Evolutionary conservation across 2,797 vertebrate species (phyloP).

Genomic region (Hapalemur alaotrensis): DNA sequence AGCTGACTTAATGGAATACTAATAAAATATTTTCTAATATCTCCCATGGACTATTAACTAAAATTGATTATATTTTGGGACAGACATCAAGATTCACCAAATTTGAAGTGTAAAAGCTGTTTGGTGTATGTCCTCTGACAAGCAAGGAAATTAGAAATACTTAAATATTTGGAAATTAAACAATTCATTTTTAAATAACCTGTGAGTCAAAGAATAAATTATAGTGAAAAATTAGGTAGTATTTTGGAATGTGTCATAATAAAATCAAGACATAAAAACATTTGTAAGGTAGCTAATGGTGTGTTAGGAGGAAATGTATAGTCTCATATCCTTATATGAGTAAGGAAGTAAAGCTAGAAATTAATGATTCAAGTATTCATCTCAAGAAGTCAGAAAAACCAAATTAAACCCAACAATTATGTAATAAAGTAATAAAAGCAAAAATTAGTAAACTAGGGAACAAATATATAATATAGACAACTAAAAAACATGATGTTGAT

Average conservation of each 20-base stretch:
- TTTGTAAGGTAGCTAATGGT: not conserved
- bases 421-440: not conserved
- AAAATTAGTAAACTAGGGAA: not conserved
- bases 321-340: not conserved
- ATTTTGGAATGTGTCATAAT: not conserved
- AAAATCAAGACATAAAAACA: not conserved
- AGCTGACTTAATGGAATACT: slow-evolving; percentile 23
- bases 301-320: not conserved
- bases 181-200: slow-evolving; percentile 11
- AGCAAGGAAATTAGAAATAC: not conserved
- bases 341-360: not conserved
- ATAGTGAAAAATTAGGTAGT: not conserved
- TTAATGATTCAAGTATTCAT: not conserved
- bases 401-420: not conserved
- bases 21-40: slow-evolving; percentile 40
- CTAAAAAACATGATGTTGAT: not conserved
- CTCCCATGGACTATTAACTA: not conserved
- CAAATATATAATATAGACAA: not conserved
- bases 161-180: slow-evolving; percentile 5
- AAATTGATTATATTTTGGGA: slow-evolving; percentile 30
- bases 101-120: not conserved
- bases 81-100: slow-evolving; percentile 25
- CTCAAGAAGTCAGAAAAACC: slow-evolving; percentile 12
- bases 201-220: not conserved
- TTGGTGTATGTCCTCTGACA: not conserved